These are phyloP conservation scores for Uromys caudimaculatus DNA, from an alignment of 2,797 vertebrate species.

Conservation along the genomic window DNA sequence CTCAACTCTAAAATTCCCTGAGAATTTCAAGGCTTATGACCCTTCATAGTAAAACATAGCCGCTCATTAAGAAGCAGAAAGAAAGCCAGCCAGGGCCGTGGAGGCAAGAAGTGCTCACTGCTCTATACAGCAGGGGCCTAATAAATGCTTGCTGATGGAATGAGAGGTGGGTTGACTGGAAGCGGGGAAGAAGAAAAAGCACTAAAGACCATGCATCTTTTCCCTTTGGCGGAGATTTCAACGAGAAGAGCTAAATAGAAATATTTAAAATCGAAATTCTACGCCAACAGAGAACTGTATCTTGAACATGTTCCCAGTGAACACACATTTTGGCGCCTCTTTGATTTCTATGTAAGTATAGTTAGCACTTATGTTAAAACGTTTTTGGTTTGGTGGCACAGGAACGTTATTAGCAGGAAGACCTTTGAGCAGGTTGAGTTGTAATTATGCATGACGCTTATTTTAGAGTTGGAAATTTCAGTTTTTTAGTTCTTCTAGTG, in stretches of 20 bases:
- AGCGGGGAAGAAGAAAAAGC: background rate
- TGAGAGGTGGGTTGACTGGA: background rate
- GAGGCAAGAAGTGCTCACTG: background rate
- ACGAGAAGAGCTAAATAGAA: conserved; percentile 15
- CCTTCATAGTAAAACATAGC: background rate
- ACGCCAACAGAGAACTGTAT: background rate
- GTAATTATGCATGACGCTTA: background rate
- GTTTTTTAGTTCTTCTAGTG: background rate
- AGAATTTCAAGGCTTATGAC: background rate
- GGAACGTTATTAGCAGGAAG: background rate
- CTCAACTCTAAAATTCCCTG: background rate
- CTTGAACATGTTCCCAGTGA: background rate
- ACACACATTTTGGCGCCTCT: background rate
- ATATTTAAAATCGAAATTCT: background rate
- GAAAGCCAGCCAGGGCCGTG: background rate
- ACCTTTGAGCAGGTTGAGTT: background rate
- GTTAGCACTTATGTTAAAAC: background rate
- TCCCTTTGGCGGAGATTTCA: conserved; percentile 14
- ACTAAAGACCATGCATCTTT: background rate
- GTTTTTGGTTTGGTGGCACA: background rate
- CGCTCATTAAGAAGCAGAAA: background rate
- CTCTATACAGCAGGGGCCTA: background rate
- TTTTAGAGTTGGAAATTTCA: background rate
- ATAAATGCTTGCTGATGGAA: background rate
- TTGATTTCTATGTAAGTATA: background rate